phyloP scores from a whole-genome alignment of 2,888 invertebrate genomes.

The Palloptera scutellata region DNA sequence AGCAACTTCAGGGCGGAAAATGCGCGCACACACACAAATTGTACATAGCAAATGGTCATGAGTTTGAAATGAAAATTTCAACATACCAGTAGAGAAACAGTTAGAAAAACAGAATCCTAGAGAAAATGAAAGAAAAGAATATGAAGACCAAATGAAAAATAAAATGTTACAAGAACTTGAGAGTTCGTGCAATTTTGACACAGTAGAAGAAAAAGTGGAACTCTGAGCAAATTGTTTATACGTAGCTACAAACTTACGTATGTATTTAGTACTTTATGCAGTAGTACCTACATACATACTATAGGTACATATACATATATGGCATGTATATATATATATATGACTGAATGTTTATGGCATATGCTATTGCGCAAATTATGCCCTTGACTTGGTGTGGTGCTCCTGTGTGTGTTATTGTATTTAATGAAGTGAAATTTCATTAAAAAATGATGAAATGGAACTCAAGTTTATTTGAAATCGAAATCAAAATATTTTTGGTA shows the following conservation, averaged over 20 bases:
- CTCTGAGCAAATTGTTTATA: too few relatives aligned
- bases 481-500: background rate
- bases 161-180: too few relatives aligned
- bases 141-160: background rate
- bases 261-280: too few relatives aligned
- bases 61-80: constrained; percentile 32
- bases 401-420: background rate
- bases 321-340: too few relatives aligned
- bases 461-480: constrained; percentile 2
- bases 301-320: too few relatives aligned
- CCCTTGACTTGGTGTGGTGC: constrained; percentile 29
- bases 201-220: too few relatives aligned
- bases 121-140: constrained; percentile 7
- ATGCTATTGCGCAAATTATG: constrained; percentile 11
- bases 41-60: constrained; percentile 23
- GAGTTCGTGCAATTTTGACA: too few relatives aligned
- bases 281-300: too few relatives aligned
- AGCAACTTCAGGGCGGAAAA: background rate
- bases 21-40: background rate
- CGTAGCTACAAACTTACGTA: too few relatives aligned
- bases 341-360: too few relatives aligned
- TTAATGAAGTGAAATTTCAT: constrained; percentile 35
- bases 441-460: constrained; percentile 8
- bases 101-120: background rate
- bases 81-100: constrained; percentile 13